Conservation (phyloP, 2,113 vertebrate species). For the Lucifuga dentata region DNA sequence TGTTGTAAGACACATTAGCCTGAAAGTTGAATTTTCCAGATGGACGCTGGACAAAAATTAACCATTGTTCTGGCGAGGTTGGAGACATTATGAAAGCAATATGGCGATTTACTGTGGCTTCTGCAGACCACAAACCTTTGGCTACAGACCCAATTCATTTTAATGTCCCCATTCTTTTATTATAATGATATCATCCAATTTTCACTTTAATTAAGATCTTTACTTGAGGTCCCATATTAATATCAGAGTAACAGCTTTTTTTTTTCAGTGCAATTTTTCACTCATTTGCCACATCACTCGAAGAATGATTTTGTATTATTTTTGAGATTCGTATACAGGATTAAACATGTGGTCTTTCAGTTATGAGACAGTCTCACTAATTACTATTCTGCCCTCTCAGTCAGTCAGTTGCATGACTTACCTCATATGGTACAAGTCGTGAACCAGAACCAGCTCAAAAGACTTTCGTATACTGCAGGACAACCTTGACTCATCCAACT, state of each 20-base stretch:
- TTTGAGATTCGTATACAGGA: neutral
- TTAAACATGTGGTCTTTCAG: slow-evolving; percentile 4
- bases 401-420: slow-evolving; percentile 21
- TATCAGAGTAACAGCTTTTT: slow-evolving; percentile 6
- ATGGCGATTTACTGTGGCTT: slow-evolving; percentile 15
- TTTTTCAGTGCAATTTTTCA: neutral
- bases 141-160: slow-evolving; percentile 26
- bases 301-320: slow-evolving; percentile 3
- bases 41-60: slow-evolving; percentile 28
- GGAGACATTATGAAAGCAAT: slow-evolving; percentile 12
- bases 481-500: slow-evolving; percentile 44
- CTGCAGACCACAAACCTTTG: slow-evolving; percentile 29
- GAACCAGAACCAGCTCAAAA: slow-evolving; percentile 11
- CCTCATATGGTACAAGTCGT: slow-evolving; percentile 11
- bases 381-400: neutral
- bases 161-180: slow-evolving; percentile 8
- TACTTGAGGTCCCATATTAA: slow-evolving; percentile 1
- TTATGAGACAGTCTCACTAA: slow-evolving; percentile 3
- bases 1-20: neutral
- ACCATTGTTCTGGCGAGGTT: slow-evolving; percentile 4
- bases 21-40: slow-evolving; percentile 12
- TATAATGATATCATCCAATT: slow-evolving; percentile 9
- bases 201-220: slow-evolving; percentile 22
- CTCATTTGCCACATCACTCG: neutral
- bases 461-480: slow-evolving; percentile 21